These are phyloP conservation scores for Euproctis similis DNA, from an alignment of 2,888 invertebrate genomes.

Conservation along the genomic window DNA sequence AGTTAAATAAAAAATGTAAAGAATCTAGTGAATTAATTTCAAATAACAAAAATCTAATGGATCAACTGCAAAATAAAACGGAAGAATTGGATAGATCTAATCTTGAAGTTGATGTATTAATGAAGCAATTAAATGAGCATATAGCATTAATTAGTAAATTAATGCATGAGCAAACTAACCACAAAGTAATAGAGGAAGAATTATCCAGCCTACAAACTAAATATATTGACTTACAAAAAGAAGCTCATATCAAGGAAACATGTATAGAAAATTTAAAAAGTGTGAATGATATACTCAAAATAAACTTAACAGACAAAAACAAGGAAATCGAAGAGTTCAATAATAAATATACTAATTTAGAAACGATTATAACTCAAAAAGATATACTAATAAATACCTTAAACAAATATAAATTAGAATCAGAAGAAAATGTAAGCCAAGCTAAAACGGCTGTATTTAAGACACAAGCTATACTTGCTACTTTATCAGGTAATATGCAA, in stretches of 20 bases:
- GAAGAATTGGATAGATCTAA: constrained; percentile 23
- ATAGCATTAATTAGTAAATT: constrained; percentile 31
- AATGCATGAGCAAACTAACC: constrained; percentile 26
- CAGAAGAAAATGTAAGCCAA: constrained; percentile 29
- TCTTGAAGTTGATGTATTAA: constrained; percentile 15
- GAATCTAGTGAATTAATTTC: constrained; percentile 8
- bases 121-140: constrained; percentile 28
- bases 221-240: constrained; percentile 22
- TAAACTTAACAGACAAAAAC: constrained; percentile 21
- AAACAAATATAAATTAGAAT: constrained; percentile 22
- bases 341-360: constrained; percentile 24
- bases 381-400: constrained; percentile 29
- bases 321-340: constrained; percentile 24
- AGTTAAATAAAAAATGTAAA: constrained; percentile 28
- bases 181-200: constrained; percentile 25
- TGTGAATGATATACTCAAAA: constrained; percentile 23
- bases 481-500: constrained; percentile 33
- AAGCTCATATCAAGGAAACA: constrained; percentile 18
- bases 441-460: constrained; percentile 31
- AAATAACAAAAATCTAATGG: constrained; percentile 15
- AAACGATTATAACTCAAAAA: constrained; percentile 31
- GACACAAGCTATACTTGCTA: constrained; percentile 30
- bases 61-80: constrained; percentile 30
- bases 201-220: constrained; percentile 24
- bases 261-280: constrained; percentile 27